Percentiles rank a stretch among this genome's conserved stretches.
Conservation (phyloP, 2,797 vertebrate genomes). For the Valencia hispanica region DNA sequence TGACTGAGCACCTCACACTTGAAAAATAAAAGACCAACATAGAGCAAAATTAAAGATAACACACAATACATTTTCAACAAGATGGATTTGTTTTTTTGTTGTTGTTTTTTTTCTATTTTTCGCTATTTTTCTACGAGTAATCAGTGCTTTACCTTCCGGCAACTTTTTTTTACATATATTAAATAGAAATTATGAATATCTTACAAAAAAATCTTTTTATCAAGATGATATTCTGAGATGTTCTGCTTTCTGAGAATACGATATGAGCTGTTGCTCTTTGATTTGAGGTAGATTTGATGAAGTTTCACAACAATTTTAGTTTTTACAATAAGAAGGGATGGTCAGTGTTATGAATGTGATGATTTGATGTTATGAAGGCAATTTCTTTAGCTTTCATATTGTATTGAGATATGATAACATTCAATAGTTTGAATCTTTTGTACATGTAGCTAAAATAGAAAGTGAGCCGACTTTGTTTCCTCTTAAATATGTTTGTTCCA, state of each 20-base stretch:
- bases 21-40: conserved; percentile 11
- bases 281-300: neutral
- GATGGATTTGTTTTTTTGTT: neutral
- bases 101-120: neutral
- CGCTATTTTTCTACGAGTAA: neutral
- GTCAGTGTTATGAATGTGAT: neutral
- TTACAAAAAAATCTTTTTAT: neutral
- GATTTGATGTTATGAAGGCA: neutral
- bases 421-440: neutral
- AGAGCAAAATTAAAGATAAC: neutral
- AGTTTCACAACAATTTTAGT: neutral
- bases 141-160: neutral
- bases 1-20: neutral
- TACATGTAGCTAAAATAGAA: neutral
- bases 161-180: neutral
- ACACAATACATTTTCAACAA: neutral
- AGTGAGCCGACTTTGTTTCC: neutral
- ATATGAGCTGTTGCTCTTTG: neutral
- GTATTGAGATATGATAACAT: neutral
- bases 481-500: neutral
- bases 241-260: neutral
- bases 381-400: neutral
- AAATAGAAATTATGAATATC: neutral
- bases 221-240: neutral
- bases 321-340: neutral